Percentiles rank a stretch among this genome's conserved stretches.
These are phyloP conservation scores for Gallirallus australis DNA, from an alignment of 2,797 vertebrate genomes.

Conservation along the genomic window DNA sequence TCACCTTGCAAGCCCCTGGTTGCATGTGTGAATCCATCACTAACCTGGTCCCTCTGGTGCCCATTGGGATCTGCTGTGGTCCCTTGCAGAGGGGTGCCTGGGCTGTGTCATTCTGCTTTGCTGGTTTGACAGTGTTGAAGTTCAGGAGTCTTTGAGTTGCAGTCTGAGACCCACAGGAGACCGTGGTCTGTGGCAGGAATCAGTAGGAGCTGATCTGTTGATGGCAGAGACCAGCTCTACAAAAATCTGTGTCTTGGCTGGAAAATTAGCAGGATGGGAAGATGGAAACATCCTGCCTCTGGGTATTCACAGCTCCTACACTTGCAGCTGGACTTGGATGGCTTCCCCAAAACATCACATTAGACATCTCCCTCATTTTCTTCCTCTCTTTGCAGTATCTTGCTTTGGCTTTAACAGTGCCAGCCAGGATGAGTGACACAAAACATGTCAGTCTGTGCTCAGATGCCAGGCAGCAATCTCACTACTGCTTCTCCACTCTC, in stretches of 20 bases:
- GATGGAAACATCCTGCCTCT: background rate
- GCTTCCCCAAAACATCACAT: background rate
- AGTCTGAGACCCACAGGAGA: background rate
- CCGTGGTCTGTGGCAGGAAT: background rate
- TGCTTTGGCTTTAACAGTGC: background rate
- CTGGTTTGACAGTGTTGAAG: background rate
- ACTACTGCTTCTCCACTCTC: background rate
- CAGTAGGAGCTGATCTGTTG: background rate
- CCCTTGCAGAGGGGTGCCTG: background rate
- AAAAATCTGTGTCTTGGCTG: background rate
- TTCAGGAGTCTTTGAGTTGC: background rate
- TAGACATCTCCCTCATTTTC: background rate
- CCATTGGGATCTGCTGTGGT: background rate
- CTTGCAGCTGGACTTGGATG: background rate
- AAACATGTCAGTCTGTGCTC: background rate
- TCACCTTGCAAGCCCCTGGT: background rate
- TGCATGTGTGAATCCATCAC: fast-evolving
- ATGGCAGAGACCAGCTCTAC: background rate
- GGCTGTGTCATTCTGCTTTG: background rate
- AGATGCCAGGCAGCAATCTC: background rate
- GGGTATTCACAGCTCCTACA: background rate
- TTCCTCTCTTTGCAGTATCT: background rate
- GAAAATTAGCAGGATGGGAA: background rate
- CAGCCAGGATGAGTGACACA: background rate
- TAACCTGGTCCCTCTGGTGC: background rate